phyloP scores from a whole-genome alignment of 1,140 invertebrate genomes.

The Cydia amplana region DNA sequence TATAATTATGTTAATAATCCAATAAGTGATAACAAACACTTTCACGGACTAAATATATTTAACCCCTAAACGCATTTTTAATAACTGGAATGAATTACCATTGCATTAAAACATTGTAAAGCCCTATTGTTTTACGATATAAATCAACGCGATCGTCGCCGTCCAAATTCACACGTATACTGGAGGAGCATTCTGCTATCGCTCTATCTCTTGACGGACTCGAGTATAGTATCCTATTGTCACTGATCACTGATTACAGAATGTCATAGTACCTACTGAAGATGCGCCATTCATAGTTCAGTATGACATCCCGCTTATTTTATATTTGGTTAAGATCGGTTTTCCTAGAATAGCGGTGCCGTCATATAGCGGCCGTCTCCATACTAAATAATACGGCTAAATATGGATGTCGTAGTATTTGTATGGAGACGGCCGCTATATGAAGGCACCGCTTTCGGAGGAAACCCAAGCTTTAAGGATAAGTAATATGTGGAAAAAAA shows the following conservation, averaged over 20 bases:
- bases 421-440: too few species aligned
- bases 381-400: too few species aligned
- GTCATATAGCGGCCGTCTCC: too few species aligned
- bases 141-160: background rate
- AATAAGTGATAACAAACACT: background rate
- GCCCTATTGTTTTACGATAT: background rate
- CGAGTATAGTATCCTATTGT: constrained; percentile 1
- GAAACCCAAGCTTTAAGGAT: too few species aligned
- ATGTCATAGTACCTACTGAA: too few species aligned
- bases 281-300: too few species aligned
- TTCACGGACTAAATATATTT: background rate
- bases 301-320: too few species aligned
- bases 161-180: background rate
- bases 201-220: background rate
- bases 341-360: too few species aligned
- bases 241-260: background rate
- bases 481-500: too few species aligned
- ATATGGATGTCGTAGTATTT: too few species aligned
- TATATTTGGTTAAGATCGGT: too few species aligned
- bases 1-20: background rate
- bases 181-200: background rate
- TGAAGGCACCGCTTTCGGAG: too few species aligned
- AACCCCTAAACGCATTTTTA: background rate
- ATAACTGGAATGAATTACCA: background rate
- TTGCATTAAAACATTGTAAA: background rate